A percentile compares a stretch with the other conserved stretches of the same genome.
Evolutionary conservation across 2,888 invertebrate genomes (phyloP).

Genomic region (Mystacides longicornis): DNA sequence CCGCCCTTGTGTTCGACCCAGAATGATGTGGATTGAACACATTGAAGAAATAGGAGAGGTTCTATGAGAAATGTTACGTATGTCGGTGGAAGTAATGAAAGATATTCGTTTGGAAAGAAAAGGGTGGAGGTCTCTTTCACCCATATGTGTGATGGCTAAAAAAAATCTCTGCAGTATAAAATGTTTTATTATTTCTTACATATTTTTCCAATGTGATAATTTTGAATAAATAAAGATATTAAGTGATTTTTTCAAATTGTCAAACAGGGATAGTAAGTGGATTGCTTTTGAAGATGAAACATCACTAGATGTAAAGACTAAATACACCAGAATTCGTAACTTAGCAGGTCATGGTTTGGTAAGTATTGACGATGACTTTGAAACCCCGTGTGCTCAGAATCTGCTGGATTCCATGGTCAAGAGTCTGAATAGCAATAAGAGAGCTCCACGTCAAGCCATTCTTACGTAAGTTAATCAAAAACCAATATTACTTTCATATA

Average conservation of each 20-base stretch:
- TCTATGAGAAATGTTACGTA: too few species aligned
- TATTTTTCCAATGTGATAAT: too few species aligned
- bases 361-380: conserved; percentile 51
- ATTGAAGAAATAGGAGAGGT: too few species aligned
- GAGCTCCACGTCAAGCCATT: conserved; percentile 58
- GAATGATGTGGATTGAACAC: too few species aligned
- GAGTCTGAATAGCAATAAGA: conserved; percentile 52
- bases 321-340: conserved; percentile 63
- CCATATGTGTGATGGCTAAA: too few species aligned
- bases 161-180: not conserved
- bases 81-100: too few species aligned
- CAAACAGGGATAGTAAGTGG: conserved; percentile 57
- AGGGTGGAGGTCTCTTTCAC: too few species aligned
- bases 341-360: conserved; percentile 61
- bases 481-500: not conserved
- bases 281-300: conserved; percentile 69
- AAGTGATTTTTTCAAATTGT: not conserved
- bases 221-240: too few species aligned
- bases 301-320: conserved; percentile 68
- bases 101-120: too few species aligned
- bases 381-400: conserved; percentile 45
- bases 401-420: conserved; percentile 44
- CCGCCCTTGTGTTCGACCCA: too few species aligned
- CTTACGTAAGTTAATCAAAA: not conserved
- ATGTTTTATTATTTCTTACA: not conserved